Base-by-base conservation (phyloP, 1,140 invertebrate species). In the Telenomus remus region DNA sequence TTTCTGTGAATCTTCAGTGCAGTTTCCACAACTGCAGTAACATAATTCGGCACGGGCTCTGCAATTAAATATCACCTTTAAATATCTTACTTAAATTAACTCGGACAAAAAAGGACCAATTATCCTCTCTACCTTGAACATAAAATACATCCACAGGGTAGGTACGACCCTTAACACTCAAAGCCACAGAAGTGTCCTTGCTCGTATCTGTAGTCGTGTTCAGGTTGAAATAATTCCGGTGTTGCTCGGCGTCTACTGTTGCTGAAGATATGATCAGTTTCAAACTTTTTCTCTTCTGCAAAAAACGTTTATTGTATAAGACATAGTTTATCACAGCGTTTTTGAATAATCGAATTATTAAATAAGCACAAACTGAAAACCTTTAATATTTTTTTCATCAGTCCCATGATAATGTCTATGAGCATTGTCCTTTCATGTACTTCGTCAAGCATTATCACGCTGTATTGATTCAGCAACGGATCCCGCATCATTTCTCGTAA, bases 401-500 rank as follows among this genome's bases (percentile, higher is more conserved):
- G 88, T 4, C 97, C 97, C 90, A 99, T 92, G 5, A 98, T 89
- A 39, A 99, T 95, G 83, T 99, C 98, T 0, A 96, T 97, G 78
- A 98, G 91, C 27, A 98, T 88, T 4, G 94, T 96, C 56, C 98
- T 89, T 87, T 99, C 98, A 81, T 99, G 98, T 0, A 96, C 97
- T 90, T 99, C 98, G 85, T 99, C 98, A 10, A 99, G 86, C 80
- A 99, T 95, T 9, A 99, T 92, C 1, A 96, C 94, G 39, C 92
- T 93, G 84, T 98, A 99, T 70, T 93, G 92, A 71, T 93, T 93
- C 0, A 99, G 89, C 11, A 99, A 86, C 0, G 98, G 98, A 89
- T 99, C 97, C 1, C 91, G 91, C 91, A 99, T 96, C 91, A 99
- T 96, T 90, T 99, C 97, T 39, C 96, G 88, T 5, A 99, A 89